Conservation (phyloP, 2,888 invertebrate genomes). For the Ichneumoninae sp. region DNA sequence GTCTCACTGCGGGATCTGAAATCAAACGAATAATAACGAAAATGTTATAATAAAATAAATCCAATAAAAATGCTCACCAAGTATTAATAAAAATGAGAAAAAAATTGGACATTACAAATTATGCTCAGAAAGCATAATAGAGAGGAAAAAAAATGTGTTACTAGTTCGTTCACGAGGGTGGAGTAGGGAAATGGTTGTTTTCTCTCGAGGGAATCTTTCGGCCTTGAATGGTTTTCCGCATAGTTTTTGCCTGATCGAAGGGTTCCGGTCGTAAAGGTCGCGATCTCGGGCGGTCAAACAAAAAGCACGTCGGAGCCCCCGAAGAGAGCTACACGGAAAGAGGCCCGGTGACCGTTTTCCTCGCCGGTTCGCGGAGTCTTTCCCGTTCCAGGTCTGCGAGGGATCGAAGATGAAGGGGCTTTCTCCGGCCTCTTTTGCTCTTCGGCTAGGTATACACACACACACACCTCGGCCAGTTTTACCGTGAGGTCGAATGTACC, state of each 20-base stretch:
- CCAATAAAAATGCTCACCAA: background rate
- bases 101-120: background rate
- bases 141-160: background rate
- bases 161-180: background rate
- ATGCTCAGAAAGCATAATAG: background rate
- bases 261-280: constrained; percentile 26
- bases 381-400: constrained; percentile 35
- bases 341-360: constrained; percentile 43
- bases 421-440: constrained; percentile 23
- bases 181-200: constrained; percentile 1
- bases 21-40: constrained; percentile 68
- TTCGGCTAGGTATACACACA: background rate
- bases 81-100: background rate
- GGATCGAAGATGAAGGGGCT: constrained; percentile 12
- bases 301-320: constrained; percentile 7
- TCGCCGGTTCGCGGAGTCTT: constrained; percentile 25
- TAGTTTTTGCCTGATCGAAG: background rate
- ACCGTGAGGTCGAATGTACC: constrained; percentile 58
- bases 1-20: constrained; percentile 87
- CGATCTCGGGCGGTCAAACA: constrained; percentile 3
- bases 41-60: background rate
- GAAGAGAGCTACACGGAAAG: constrained; percentile 4
- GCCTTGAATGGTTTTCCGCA: constrained; percentile 24
- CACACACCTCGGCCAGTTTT: constrained; percentile 24
- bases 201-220: constrained; percentile 1